Percentiles rank a stretch among this genome's conserved stretches.
phyloP scores from a whole-genome alignment of 2,888 invertebrate genomes.

The Rhagium mordax region DNA sequence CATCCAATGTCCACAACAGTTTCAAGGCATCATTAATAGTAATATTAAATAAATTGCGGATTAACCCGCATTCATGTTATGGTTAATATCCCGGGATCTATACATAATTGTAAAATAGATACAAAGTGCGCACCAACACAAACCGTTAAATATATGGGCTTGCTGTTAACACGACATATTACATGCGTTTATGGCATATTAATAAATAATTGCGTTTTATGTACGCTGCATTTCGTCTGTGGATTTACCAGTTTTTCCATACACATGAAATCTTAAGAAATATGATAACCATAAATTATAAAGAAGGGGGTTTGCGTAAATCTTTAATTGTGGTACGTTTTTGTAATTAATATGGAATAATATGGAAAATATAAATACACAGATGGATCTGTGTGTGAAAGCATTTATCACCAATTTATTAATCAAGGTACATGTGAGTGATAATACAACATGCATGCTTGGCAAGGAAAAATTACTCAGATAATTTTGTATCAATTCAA shows the following conservation, averaged over 20 bases:
- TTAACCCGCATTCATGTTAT: neutral
- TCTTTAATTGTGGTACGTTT: neutral
- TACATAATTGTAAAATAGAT: conserved; percentile 10
- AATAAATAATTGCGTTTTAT: conserved; percentile 28
- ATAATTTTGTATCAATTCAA: too few relatives aligned
- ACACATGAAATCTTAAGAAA: neutral
- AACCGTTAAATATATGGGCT: conserved; percentile 19
- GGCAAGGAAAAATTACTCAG: too few relatives aligned
- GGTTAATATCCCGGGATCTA: neutral
- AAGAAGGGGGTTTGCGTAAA: neutral
- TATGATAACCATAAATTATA: conserved; percentile 15
- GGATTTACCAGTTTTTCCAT: neutral
- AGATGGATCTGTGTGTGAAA: too few relatives aligned
- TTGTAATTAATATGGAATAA: neutral
- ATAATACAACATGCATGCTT: too few relatives aligned
- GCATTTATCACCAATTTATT: too few relatives aligned
- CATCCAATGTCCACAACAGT: neutral
- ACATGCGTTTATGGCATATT: conserved; percentile 26
- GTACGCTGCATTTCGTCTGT: neutral
- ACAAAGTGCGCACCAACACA: conserved; percentile 10
- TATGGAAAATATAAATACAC: too few relatives aligned
- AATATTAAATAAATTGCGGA: neutral
- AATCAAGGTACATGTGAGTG: too few relatives aligned
- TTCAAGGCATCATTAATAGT: neutral
- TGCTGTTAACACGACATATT: conserved; percentile 31